Base-by-base conservation (phyloP, 2,797 vertebrate genomes). In the Notolabrus celidotus region DNA sequence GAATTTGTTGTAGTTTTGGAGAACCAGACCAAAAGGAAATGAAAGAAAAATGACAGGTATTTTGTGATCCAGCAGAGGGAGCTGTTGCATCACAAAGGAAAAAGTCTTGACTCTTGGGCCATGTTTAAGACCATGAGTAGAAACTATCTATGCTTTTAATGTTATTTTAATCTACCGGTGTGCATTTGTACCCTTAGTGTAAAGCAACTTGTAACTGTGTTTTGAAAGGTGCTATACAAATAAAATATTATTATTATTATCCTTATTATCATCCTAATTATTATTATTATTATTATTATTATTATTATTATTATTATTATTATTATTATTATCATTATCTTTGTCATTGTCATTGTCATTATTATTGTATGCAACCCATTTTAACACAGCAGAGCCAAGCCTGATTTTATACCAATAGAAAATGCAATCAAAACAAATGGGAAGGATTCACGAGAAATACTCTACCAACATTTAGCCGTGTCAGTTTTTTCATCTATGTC, bases 1-100 rank as follows among this genome's bases (percentile, higher is more conserved):
- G 31, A 4, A 3, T 27, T 27, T 3, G 31, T 27, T 2, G 34
- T 36, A 12, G 1, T 2, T 34, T 53, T 36, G 36, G 1, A 34
- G 8, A 46, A 17, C 9, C 27, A 4, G 46, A 9, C 23, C 8
- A 57, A 0, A 34, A 36, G 16, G 11, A 57, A 4, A 20, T 6
- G 16, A 5, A 10, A 17, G 50, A 3, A 19, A 25, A 14, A n/a
- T 67, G 67, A 3, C 49, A 19, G 1, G 14, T 5, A 27, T 41
- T 7, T 16, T 33, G 1, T 8, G 5, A 11, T 46, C 73, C 89
- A 85, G 52, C 66, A 88, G 89, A 79, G 58, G 86, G 84, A 39
- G 78, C 49, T 80, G 69, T 77, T 67, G 45, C 5, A 2, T 29
- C 23, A 49, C 43, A 54, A 7, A 14, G 43, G 11, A 31, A 23